These are phyloP conservation scores for Lontra canadensis DNA, from an alignment of 2,113 vertebrate genomes.

Conservation along the genomic window DNA sequence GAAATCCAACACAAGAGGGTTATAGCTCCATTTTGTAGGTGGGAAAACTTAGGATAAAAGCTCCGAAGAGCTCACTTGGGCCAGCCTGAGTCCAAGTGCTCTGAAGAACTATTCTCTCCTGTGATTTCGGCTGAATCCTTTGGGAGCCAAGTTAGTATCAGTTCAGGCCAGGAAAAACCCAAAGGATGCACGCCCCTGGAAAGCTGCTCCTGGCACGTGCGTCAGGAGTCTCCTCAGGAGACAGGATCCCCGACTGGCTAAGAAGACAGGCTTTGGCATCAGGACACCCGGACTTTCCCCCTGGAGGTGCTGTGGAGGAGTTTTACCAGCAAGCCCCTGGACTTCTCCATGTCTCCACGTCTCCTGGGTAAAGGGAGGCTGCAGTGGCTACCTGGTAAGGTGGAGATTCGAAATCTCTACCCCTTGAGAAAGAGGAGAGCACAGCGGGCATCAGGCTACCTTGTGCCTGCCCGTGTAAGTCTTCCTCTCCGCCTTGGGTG, in stretches of 20 bases:
- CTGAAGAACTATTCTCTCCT: not conserved
- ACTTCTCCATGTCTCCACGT: not conserved
- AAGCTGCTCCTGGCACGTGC: not conserved
- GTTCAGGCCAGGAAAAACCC: not conserved
- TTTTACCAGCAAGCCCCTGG: not conserved
- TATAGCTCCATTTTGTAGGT: not conserved
- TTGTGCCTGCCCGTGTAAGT: no score
- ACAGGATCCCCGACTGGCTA: no score
- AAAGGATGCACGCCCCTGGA: fast-evolving
- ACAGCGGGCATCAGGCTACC: not conserved
- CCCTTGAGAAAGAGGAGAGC: not conserved
- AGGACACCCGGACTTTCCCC: not conserved
- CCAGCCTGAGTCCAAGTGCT: not conserved
- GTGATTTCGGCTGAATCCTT: not conserved
- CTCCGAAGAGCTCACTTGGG: not conserved
- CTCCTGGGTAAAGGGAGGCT: not conserved
- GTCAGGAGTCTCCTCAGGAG: not conserved
- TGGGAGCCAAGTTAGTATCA: not conserved
- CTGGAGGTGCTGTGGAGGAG: not conserved
- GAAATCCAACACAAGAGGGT: not conserved
- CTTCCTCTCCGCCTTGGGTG: not conserved
- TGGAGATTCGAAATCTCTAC: not conserved
- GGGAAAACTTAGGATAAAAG: not conserved
- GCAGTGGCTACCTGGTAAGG: not conserved
- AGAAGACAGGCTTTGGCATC: not conserved